Conservation (phyloP, 2,888 invertebrate genomes). For the Tineola bisselliella region DNA sequence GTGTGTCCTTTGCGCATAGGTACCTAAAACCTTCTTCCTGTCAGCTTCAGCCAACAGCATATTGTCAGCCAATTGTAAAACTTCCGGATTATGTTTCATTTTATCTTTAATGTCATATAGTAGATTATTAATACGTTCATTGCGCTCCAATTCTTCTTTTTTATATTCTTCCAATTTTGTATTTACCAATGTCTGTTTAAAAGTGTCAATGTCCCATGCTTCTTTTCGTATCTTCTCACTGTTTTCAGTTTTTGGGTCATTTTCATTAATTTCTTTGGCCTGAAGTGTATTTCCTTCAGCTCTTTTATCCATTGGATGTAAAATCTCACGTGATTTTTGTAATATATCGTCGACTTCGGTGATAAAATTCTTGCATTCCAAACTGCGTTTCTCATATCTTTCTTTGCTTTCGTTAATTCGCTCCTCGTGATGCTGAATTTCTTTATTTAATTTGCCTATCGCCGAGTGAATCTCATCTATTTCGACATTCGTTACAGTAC, state of each 20-base stretch:
- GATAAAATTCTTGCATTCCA: constrained; percentile 50
- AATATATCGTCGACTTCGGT: constrained; percentile 51
- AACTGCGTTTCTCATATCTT: constrained; percentile 41
- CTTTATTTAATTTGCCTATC: constrained; percentile 41
- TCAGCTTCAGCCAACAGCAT: constrained; percentile 41
- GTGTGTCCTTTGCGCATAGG: no score
- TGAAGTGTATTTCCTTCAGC: constrained; percentile 6
- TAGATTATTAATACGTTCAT: constrained; percentile 40
- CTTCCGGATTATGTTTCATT: constrained; percentile 57
- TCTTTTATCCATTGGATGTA: constrained; percentile 32
- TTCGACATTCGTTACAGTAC: constrained; percentile 33
- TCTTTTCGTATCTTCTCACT: constrained; percentile 21
- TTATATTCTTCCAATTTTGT: constrained; percentile 29
- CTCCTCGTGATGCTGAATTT: constrained; percentile 44
- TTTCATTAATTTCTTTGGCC: not conserved
- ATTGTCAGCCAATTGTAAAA: constrained; percentile 45
- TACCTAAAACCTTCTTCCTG: constrained; percentile 26
- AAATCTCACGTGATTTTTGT: constrained; percentile 41
- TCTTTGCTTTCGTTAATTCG: constrained; percentile 43
- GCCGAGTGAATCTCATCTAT: constrained; percentile 47
- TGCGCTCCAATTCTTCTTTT: constrained; percentile 35
- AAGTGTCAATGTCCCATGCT: constrained; percentile 35
- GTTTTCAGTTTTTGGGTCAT: not conserved
- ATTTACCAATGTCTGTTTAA: constrained; percentile 22
- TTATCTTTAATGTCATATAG: constrained; percentile 52